Conservation (phyloP, 2,797 vertebrate species). For the Caiman crocodilus region DNA sequence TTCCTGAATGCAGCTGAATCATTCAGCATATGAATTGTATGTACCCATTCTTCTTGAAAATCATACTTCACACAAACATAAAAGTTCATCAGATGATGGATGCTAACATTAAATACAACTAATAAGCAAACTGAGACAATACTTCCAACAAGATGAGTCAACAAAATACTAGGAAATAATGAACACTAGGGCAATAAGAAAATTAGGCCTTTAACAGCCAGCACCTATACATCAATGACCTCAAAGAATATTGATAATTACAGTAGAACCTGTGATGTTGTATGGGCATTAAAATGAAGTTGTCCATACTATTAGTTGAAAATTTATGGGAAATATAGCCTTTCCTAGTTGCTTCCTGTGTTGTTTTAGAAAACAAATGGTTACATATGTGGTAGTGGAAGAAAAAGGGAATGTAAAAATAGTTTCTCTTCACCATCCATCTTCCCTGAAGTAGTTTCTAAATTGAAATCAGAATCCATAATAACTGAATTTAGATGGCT, state of each 20-base stretch:
- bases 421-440: neutral
- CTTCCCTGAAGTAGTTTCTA: neutral
- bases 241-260: neutral
- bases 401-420: neutral
- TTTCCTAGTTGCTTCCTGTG: neutral
- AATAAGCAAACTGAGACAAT: neutral
- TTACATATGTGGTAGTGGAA: neutral
- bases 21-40: neutral
- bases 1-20: neutral
- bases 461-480: neutral
- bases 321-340: neutral
- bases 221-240: neutral
- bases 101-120: neutral
- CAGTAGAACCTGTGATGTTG: neutral
- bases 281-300: neutral
- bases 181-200: neutral
- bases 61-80: rapidly evolving
- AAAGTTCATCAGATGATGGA: neutral
- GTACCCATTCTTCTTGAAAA: neutral
- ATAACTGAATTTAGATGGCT: neutral
- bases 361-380: neutral
- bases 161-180: neutral
- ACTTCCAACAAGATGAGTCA: neutral
- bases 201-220: neutral
- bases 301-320: neutral